Conservation (phyloP, 2,888 invertebrate species). For the Rhingia rostrata region DNA sequence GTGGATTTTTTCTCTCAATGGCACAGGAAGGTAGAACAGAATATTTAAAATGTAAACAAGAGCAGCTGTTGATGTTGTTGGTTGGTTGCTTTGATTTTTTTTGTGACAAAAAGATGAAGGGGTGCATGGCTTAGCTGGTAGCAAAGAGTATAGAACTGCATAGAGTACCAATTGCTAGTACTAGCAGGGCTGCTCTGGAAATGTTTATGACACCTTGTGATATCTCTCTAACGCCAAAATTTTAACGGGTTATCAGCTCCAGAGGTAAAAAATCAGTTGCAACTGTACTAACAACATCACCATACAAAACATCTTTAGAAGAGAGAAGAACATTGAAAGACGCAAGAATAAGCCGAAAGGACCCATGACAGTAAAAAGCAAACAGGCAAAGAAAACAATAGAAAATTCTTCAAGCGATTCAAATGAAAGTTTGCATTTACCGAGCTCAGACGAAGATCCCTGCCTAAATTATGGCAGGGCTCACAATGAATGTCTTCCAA, state of each 20-base stretch:
- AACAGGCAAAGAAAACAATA: too few relatives aligned
- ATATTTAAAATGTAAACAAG: too few relatives aligned
- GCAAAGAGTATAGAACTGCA: too few relatives aligned
- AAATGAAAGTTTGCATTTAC: constrained; percentile 43
- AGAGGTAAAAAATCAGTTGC: constrained; percentile 19
- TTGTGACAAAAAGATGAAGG: too few relatives aligned
- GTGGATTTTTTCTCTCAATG: too few relatives aligned
- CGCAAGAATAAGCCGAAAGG: constrained; percentile 23
- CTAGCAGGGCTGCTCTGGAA: constrained; percentile 22
- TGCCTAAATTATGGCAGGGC: constrained; percentile 27
- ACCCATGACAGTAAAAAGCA: too few relatives aligned
- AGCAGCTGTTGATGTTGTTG: too few relatives aligned
- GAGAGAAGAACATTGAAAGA: constrained; percentile 19
- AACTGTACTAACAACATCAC: too few relatives aligned
- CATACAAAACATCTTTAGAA: too few relatives aligned
- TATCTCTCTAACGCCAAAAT: constrained; percentile 13
- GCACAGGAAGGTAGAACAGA: too few relatives aligned
- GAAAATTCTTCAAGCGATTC: constrained; percentile 29
- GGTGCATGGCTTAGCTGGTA: too few relatives aligned
- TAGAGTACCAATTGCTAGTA: constrained; percentile 31
- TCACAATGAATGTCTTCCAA: constrained; percentile 43
- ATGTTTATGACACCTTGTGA: constrained; percentile 13
- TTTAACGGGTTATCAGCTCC: not conserved
- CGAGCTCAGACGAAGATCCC: constrained; percentile 39
- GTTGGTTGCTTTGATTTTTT: too few relatives aligned